Conservation (phyloP, 37 sponge, comb jelly and placozoan species). For the Ianthella basta region DNA sequence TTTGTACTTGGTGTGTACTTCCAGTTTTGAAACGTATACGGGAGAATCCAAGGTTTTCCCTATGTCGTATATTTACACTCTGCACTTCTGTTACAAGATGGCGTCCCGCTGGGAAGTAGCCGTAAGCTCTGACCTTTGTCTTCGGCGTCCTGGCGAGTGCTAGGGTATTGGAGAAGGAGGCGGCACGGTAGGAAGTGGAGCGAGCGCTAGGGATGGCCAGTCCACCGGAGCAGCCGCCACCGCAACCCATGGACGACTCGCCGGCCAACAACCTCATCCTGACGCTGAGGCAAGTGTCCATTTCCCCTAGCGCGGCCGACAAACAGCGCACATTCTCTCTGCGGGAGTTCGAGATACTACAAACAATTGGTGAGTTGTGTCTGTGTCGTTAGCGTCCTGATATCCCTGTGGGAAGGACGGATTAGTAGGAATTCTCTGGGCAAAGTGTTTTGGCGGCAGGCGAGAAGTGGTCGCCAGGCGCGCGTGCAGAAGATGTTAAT, state of each 20-base stretch:
- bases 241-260: slow-evolving; percentile 18
- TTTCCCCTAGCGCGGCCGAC: slow-evolving; percentile 8
- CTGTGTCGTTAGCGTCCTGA: neutral
- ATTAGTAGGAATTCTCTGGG: neutral
- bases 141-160: neutral
- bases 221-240: neutral
- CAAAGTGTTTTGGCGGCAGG: neutral
- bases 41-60: too few species aligned
- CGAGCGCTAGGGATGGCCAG: slow-evolving; percentile 12
- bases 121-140: too few species aligned
- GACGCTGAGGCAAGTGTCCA: slow-evolving; percentile 8
- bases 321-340: slow-evolving; percentile 48
- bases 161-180: neutral
- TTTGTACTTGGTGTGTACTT: neutral
- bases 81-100: too few species aligned
- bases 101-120: too few species aligned
- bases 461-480: too few species aligned
- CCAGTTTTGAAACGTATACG: neutral
- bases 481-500: too few species aligned
- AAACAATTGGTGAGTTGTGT: slow-evolving; percentile 70
- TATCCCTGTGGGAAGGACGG: neutral
- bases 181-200: neutral
- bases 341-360: slow-evolving; percentile 68
- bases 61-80: too few species aligned
- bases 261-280: neutral